Conservation (phyloP, 2,888 invertebrate genomes). For the Melinopterus prodromus region DNA sequence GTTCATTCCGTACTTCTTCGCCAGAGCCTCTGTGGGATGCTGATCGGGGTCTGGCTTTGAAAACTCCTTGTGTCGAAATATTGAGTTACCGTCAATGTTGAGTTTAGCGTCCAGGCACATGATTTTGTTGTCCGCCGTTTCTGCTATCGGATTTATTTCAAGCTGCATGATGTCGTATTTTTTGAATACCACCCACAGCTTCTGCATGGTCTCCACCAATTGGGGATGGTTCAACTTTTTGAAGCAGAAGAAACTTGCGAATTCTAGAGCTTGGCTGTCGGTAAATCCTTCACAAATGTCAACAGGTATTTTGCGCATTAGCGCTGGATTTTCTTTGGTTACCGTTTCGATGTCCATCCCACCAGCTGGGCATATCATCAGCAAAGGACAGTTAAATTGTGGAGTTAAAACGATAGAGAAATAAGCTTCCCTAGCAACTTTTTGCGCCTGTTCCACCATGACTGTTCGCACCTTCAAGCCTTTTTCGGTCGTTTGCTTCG, state of each 20-base stretch:
- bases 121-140: slow-evolving; percentile 86
- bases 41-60: slow-evolving; percentile 86
- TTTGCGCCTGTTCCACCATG: slow-evolving; percentile 95
- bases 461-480: slow-evolving; percentile 91
- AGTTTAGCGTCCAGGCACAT: slow-evolving; percentile 96
- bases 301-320: slow-evolving; percentile 83
- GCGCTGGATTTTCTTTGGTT: slow-evolving; percentile 85
- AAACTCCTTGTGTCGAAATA: slow-evolving; percentile 85
- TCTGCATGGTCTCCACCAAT: slow-evolving; percentile 83
- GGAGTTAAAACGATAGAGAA: slow-evolving; percentile 93
- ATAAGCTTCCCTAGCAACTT: slow-evolving; percentile 90
- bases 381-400: slow-evolving; percentile 85
- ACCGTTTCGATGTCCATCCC: slow-evolving; percentile 97
- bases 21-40: slow-evolving; percentile 90
- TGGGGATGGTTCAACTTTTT: slow-evolving; percentile 68
- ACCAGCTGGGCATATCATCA: slow-evolving; percentile 92
- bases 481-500: slow-evolving; percentile 91
- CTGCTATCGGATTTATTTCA: slow-evolving; percentile 95
- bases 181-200: slow-evolving; percentile 85
- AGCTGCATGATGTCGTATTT: slow-evolving; percentile 95
- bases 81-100: slow-evolving; percentile 95
- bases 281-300: slow-evolving; percentile 77
- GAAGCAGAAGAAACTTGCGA: slow-evolving; percentile 81
- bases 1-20: slow-evolving; percentile 83
- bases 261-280: slow-evolving; percentile 71